A percentile compares a stretch with the other conserved stretches of the same genome.
Evolutionary conservation across 2,797 vertebrate genomes (phyloP).

Genomic region (Xenops minutus): DNA sequence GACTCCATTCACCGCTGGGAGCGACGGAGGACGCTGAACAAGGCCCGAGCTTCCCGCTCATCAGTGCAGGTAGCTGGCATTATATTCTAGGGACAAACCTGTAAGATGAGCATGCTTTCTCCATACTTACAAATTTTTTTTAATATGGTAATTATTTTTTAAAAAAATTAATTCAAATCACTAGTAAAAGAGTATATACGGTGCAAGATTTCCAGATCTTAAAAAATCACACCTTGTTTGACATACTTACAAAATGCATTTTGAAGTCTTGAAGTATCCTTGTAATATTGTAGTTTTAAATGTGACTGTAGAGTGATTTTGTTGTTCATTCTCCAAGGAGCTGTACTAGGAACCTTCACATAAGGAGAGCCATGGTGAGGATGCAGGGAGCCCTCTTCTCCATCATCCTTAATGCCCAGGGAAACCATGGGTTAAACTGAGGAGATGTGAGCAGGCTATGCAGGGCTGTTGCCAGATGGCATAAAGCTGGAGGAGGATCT

Average conservation of each 20-base stretch:
- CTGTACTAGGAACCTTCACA: background rate
- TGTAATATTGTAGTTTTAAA: background rate
- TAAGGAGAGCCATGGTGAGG: accelerated
- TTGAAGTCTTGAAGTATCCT: background rate
- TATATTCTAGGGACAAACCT: background rate
- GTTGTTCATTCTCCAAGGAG: background rate
- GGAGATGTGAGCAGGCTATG: background rate
- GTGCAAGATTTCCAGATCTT: background rate
- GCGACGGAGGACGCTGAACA: constrained; percentile 90
- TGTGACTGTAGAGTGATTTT: background rate
- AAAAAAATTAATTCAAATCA: background rate
- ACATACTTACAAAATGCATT: background rate
- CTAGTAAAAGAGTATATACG: background rate
- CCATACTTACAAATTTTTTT: background rate
- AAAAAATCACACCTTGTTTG: background rate
- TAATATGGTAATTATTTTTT: background rate
- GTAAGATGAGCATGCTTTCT: background rate
- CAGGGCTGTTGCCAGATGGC: background rate
- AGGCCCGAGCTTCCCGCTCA: constrained; percentile 81
- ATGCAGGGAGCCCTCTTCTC: background rate
- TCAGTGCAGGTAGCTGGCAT: constrained; percentile 83
- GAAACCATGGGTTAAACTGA: background rate
- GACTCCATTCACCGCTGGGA: constrained; percentile 98
- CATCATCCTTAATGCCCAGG: background rate
- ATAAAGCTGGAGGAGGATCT: background rate